Evolutionary conservation across 53 echinoderm and acorn worm species (phyloP).

Genomic region (Patiria pectinifera): DNA sequence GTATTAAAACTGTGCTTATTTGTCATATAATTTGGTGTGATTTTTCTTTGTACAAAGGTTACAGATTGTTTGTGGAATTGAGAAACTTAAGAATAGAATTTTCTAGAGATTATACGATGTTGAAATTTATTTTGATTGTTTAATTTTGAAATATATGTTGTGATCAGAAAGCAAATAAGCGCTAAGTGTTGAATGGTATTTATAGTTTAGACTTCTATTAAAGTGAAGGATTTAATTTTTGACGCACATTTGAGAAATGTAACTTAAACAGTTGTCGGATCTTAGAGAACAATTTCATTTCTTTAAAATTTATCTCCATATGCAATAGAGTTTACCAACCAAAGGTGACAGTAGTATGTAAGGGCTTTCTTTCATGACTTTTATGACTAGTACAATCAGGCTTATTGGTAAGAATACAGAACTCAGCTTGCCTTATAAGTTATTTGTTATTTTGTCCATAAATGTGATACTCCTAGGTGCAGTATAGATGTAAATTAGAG

Average conservation of each 20-base stretch:
- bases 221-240: background rate
- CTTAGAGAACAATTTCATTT: too few relatives aligned
- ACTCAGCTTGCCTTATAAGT: too few relatives aligned
- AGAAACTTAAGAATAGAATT: background rate
- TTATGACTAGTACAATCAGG: too few relatives aligned
- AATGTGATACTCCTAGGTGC: background rate
- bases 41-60: background rate
- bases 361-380: too few relatives aligned
- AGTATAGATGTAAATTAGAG: background rate
- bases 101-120: background rate
- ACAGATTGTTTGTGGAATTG: background rate
- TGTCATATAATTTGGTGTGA: background rate
- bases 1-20: background rate
- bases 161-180: background rate
- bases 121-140: constrained; percentile 10
- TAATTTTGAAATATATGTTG: background rate
- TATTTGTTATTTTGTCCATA: too few relatives aligned
- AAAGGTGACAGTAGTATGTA: too few relatives aligned
- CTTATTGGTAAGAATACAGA: too few relatives aligned
- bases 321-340: too few relatives aligned
- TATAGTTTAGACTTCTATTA: background rate
- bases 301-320: too few relatives aligned
- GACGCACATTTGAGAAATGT: too few relatives aligned
- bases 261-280: too few relatives aligned
- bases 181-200: background rate